A percentile compares a stretch with the other conserved stretches of the same genome.
Conservation (phyloP, 92 coral and sea anemone genomes). For the Meandrina meandrites region DNA sequence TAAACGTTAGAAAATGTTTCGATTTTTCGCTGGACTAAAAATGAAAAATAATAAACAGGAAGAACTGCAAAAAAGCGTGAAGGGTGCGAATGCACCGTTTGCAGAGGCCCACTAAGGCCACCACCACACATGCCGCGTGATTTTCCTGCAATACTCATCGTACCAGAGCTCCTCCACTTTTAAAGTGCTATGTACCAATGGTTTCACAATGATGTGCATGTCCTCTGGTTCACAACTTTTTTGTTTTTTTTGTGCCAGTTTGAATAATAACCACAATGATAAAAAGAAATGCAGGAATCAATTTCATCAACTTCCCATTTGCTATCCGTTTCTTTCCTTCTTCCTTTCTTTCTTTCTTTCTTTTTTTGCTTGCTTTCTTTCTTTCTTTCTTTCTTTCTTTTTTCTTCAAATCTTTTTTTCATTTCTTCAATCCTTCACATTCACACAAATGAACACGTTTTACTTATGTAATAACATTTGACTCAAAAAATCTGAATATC, state of each 20-base stretch:
- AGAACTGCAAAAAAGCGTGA: background rate
- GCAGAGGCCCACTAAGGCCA: too few species aligned
- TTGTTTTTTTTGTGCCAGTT: too few species aligned
- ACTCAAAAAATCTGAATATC: background rate
- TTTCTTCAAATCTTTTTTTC: background rate
- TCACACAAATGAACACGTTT: background rate
- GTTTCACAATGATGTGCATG: too few species aligned
- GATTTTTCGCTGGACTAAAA: too few species aligned
- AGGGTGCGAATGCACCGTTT: background rate
- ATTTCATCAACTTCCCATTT: background rate
- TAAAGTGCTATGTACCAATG: too few species aligned
- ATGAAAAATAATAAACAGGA: too few species aligned
- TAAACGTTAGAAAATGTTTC: background rate
- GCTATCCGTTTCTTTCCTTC: background rate
- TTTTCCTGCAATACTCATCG: background rate
- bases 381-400: background rate
- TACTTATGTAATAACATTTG: background rate
- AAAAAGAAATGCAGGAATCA: background rate
- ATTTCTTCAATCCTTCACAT: background rate
- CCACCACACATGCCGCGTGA: too few species aligned
- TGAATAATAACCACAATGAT: background rate
- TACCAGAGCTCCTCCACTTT: too few species aligned
- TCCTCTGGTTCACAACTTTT: too few species aligned
- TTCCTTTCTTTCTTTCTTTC: too few species aligned
- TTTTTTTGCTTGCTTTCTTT: background rate